Evolutionary conservation across 2,797 vertebrate genomes (phyloP).

Genomic region (Cuculus canorus): DNA sequence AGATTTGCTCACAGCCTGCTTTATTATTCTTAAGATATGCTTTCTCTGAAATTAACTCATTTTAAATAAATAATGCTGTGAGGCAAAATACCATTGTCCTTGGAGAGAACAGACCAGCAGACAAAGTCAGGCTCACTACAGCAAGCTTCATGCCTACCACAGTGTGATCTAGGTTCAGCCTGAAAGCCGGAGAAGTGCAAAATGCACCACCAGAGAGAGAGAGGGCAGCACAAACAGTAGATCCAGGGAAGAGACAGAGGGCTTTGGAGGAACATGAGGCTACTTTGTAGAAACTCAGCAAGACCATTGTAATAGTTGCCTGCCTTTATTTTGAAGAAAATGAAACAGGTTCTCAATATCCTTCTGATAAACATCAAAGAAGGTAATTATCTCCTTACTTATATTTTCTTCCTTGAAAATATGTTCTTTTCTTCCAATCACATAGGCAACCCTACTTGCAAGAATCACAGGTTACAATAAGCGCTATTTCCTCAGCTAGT

Average conservation of each 20-base stretch:
- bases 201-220: not conserved
- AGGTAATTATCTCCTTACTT: not conserved
- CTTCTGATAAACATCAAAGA: not conserved
- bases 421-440: not conserved
- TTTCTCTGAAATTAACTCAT: constrained; percentile 26
- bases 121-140: not conserved
- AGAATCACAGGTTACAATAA: not conserved
- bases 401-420: not conserved
- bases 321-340: not conserved
- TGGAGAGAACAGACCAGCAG: not conserved
- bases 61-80: constrained; percentile 44
- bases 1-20: constrained; percentile 7
- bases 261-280: not conserved
- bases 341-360: not conserved
- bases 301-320: not conserved
- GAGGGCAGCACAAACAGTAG: not conserved
- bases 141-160: not conserved
- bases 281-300: not conserved
- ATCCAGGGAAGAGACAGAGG: not conserved
- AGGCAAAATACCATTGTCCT: not conserved
- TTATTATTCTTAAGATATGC: constrained; percentile 17
- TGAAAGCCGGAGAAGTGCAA: not conserved
- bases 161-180: not conserved
- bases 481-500: not conserved
- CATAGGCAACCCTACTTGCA: not conserved